Evolutionary conservation across 2,113 vertebrate genomes (phyloP).

Genomic region (Clarias magur): DNA sequence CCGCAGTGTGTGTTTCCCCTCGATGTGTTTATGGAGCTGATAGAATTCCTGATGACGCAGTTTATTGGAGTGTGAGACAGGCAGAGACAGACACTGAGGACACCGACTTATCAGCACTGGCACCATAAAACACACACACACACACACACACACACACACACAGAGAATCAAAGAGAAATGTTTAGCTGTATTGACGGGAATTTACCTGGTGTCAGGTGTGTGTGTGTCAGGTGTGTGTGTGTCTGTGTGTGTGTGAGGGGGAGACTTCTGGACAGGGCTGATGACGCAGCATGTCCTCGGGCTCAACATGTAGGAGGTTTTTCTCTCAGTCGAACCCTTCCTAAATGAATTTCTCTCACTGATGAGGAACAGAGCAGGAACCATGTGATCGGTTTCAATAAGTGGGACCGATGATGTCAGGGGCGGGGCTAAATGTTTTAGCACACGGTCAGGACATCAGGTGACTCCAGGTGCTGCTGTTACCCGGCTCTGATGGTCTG

Average conservation of each 20-base stretch:
- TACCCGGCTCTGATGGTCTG: too few relatives aligned
- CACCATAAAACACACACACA: conserved; percentile 6
- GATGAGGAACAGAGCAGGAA: too few relatives aligned
- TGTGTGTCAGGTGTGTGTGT: neutral
- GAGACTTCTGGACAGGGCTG: neutral
- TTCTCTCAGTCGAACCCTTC: neutral
- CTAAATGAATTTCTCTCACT: too few relatives aligned
- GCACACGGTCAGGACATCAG: too few relatives aligned
- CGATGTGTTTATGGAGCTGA: neutral
- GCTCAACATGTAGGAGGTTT: neutral
- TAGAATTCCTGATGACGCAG: conserved; percentile 17
- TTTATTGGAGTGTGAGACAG: conserved; percentile 23
- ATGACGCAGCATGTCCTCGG: neutral
- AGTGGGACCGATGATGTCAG: too few relatives aligned
- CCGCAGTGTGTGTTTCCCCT: neutral
- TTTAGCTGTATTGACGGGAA: neutral
- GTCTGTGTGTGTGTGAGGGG: neutral
- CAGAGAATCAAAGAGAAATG: neutral
- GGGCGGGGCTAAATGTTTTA: too few relatives aligned
- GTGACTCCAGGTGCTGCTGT: too few relatives aligned
- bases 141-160: neutral
- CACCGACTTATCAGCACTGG: conserved; percentile 5
- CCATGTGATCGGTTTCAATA: too few relatives aligned
- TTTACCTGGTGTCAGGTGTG: neutral
- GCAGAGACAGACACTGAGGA: conserved; percentile 31